Evolutionary conservation across 2,797 vertebrate species (phyloP), one percentile per base, ranked within the genome.

Genomic region (Argya squamiceps): DNA sequence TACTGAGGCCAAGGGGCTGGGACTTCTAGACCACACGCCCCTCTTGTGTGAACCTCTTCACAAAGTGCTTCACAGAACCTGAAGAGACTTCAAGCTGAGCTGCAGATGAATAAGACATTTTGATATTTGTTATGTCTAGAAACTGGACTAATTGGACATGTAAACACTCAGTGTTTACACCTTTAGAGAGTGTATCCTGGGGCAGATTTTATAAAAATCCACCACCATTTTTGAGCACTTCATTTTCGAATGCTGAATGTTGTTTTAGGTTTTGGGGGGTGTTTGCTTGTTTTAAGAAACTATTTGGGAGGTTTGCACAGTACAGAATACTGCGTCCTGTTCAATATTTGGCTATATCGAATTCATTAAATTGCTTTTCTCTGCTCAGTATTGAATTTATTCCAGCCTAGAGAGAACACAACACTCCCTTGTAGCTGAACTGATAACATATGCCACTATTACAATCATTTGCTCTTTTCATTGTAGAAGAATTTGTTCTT

Each of bases 21-120:
- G 53, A 64, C 22, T 15, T 2, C 62, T 7, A 7, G 37, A n/a
- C 34, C 8, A 1, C 0, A 0, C n/a, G 17, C 17, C 46, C 47
- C 11, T 62, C 24, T 19, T 17, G 44, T 0, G 0, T 5, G n/a
- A 24, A 39, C 17, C 32, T 44, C 62, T 73, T 53, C 34, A 41
- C 13, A 3, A 82, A 37, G 17, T 4, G 18, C 39, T 82, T 47
- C 59, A 79, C 37, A 65, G 59, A 64, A 55, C 27, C 60, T 63
- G 53, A 79, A 76, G 14, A 79, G 58, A 37, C 9, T 44, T 76
- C 43, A 81, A 84, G 62, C 14, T 43, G 36, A 93, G 55, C 16
- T 79, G 55, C 44, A 67, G 41, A 83, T 80, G 64, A 80, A 77
- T 70, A 67, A 75, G n/a, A 44, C 50, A 78, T 82, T 96, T 52